Evolutionary conservation across 2,113 vertebrate species (phyloP), one percentile per base, ranked within the genome.

Genomic region (Bujurquina vittata): DNA sequence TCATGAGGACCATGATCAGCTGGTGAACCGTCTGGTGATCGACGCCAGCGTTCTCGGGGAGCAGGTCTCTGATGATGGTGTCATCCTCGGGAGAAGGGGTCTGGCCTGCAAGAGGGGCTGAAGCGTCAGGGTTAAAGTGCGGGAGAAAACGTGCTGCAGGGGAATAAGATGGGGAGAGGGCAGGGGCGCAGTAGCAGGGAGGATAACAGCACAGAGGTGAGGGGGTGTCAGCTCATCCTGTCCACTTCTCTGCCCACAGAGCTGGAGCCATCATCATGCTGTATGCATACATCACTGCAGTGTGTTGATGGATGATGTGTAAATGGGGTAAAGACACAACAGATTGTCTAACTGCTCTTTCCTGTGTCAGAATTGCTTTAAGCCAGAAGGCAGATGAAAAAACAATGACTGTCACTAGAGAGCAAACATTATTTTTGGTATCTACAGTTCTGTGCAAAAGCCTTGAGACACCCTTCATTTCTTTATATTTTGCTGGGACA

Each of bases 21-120:
- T 99, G 98, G 92, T 99, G 98, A 10, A 99, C 98, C 0, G 98
- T 99, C 95, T 99, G 98, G 87, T 99, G 98, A 87, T 99, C 98
- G 6, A 99, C 98, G 23, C 98, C 98, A 6, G 96, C 97, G 14
- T 99, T 97, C 87, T 99, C 98, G 0, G 98, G 98, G 52, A 99
- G 96, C 67, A 98, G 94, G 84, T 99, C 98, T 93, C 95, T 97
- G 93, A 99, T 98, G 83, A 95, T 92, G 9, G 96, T 94, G 91
- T 99, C 97, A 3, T 98, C 97, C 89, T 98, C 97, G 1, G 97
- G 96, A 14, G 97, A 96, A 4, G 97, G 96, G 2, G 96, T 96
- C 74, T 98, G 98, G 72, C 93, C 94, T 95, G 85, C 69, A 74
- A 92, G 89, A 92, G 90, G 91, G 86, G 87, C 91, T 93, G 89